These are phyloP conservation scores for Cynoglossus semilaevis DNA, from an alignment of 2,113 vertebrate species.

Conservation along the genomic window DNA sequence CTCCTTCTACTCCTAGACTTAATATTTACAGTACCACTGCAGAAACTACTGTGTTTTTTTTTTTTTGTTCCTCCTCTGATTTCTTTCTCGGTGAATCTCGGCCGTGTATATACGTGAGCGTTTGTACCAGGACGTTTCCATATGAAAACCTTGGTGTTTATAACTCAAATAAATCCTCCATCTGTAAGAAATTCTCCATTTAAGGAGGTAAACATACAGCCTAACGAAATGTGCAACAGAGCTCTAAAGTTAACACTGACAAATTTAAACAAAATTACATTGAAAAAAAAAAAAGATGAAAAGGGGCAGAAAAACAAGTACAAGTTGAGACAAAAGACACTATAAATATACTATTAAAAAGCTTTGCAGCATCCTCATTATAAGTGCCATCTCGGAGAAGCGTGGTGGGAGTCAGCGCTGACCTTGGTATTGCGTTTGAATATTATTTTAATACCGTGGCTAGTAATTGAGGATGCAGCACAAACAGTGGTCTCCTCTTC, in stretches of 20 bases:
- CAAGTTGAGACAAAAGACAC: conserved; percentile 66
- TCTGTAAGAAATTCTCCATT: conserved; percentile 25
- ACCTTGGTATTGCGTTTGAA: conserved; percentile 74
- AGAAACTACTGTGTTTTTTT: conserved; percentile 13
- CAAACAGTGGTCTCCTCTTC: conserved; percentile 68
- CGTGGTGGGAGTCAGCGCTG: conserved; percentile 64
- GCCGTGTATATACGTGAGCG: conserved; percentile 36
- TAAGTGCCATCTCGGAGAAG: conserved; percentile 67
- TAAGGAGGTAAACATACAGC: conserved; percentile 19
- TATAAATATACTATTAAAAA: conserved; percentile 72
- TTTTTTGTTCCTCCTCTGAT: conserved; percentile 29
- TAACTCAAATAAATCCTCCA: conserved; percentile 29
- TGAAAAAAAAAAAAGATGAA: conserved; percentile 52
- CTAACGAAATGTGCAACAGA: conserved; percentile 20
- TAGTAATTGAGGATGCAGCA: conserved; percentile 69
- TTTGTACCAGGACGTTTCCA: conserved; percentile 21
- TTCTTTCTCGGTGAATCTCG: conserved; percentile 32
- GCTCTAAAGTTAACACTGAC: conserved; percentile 12
- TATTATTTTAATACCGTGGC: conserved; percentile 66
- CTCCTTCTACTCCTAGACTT: conserved; percentile 34
- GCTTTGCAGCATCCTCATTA: conserved; percentile 62
- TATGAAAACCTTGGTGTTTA: conserved; percentile 37
- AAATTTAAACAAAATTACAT: conserved; percentile 28
- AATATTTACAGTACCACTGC: conserved; percentile 39
- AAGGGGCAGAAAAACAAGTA: conserved; percentile 34